Evolutionary conservation across 2,888 invertebrate species (phyloP), one percentile per base, ranked within the genome.

Genomic region (Drosophila multiciliata): DNA sequence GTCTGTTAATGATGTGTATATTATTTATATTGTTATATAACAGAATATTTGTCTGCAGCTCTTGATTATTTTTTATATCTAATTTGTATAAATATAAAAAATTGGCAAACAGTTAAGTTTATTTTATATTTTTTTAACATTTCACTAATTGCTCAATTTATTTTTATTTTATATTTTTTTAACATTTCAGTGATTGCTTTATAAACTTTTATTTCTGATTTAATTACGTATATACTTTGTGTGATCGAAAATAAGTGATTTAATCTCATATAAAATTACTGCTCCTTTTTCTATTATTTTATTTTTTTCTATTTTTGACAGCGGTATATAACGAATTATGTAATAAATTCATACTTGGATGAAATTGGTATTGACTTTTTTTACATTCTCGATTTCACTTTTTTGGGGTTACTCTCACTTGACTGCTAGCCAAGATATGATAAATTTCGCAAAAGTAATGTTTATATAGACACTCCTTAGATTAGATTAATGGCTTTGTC

Each of bases 401-500:
- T 36, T n/a, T 15, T 29, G 15, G 29, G n/a, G 38, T 15, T 20
- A 35, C 29, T 38, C 32, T 52, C 32, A 20, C 29, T 60, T 20
- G 52, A 50, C 12, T 11, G 36, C n/a, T 12, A 55, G 42, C 35
- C 54, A 64, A 54, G 64, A 57, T 29, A 32, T 20, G 20, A 32
- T 20, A 38, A 50, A 68, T 59, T 17, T 17, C 53, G 1, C 23
- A 62, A 26, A 61, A 50, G 33, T 52, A 70, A 70, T 67, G 65
- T 71, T 81, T 67, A 54, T 59, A 59, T 54, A 71, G 74, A 35
- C 49, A 53, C 12, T 50, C 36, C 61, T 48, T 52, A 49, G 54
- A 38, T 60, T 61, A 12, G 48, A 76, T 66, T 60, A 79, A 69
- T 64, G 68, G 58, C 61, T 58, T 67, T 75, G 52, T 68, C 35